Evolutionary conservation across 2,888 invertebrate species (phyloP).

Genomic region (Tineola bisselliella): DNA sequence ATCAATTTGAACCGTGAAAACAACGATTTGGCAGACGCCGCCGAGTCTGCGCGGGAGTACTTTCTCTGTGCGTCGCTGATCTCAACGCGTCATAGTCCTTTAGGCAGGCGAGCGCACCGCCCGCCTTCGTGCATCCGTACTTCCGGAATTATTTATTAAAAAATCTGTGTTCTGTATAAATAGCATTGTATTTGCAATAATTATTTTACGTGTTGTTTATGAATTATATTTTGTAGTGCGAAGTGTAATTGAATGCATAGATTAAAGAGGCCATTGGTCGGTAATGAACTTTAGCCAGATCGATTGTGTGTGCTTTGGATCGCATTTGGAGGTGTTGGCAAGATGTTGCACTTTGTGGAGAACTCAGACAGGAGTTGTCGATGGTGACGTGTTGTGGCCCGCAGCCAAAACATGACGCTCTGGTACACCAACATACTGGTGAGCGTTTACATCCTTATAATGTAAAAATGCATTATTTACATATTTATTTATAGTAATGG

Average conservation of each 20-base stretch:
- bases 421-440: slow-evolving; percentile 65
- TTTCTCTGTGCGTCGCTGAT: slow-evolving; percentile 41
- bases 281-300: background rate
- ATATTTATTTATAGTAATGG: no score
- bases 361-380: background rate
- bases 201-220: background rate
- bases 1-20: slow-evolving; percentile 58
- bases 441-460: slow-evolving; percentile 25
- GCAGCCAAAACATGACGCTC: slow-evolving; percentile 61
- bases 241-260: background rate
- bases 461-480: background rate
- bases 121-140: slow-evolving; percentile 23
- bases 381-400: slow-evolving; percentile 51
- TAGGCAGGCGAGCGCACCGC: slow-evolving; percentile 32
- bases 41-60: slow-evolving; percentile 59
- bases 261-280: background rate
- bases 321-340: slow-evolving; percentile 20
- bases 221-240: background rate
- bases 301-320: slow-evolving; percentile 23
- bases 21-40: slow-evolving; percentile 60
- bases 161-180: background rate
- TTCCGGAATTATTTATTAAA: background rate
- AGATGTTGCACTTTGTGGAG: background rate
- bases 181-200: background rate
- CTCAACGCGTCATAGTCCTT: slow-evolving; percentile 20